Evolutionary conservation across 2,888 invertebrate species (phyloP).

Genomic region (Crematogaster levior): DNA sequence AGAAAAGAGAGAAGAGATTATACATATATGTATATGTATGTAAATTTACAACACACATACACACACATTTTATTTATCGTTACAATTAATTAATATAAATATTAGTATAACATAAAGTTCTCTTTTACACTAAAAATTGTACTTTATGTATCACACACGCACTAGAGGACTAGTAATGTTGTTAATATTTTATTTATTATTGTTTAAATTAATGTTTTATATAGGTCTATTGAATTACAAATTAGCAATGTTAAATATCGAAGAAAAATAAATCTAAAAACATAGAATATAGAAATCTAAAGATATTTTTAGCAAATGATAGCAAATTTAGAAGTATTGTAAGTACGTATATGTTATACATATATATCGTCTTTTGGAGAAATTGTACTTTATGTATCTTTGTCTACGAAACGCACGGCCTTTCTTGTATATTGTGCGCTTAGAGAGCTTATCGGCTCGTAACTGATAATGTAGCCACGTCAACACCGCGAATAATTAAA

Average conservation of each 20-base stretch:
- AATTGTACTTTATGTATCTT: neutral
- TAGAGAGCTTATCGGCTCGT: neutral
- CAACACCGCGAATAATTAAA: neutral
- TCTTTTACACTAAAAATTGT: no score
- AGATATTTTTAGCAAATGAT: neutral
- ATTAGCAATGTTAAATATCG: neutral
- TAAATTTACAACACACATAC: no score
- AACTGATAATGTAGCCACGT: slow-evolving; percentile 2
- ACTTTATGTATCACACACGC: no score
- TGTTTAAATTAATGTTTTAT: neutral
- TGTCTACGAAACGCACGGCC: neutral
- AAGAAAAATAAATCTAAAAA: no score
- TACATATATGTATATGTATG: no score
- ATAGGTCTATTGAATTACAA: neutral
- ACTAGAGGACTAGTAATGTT: neutral
- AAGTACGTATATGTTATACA: neutral
- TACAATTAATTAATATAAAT: no score
- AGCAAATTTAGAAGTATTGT: neutral
- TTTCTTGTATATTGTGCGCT: neutral
- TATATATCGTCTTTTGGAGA: neutral
- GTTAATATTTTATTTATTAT: slow-evolving; percentile 10
- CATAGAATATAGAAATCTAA: neutral
- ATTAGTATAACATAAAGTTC: no score
- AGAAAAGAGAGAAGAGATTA: neutral
- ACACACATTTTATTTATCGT: no score